A percentile compares a stretch with the other conserved stretches of the same genome.
These are phyloP conservation scores for Yponomeuta malinellus DNA, from an alignment of 2,888 invertebrate genomes.

Conservation along the genomic window DNA sequence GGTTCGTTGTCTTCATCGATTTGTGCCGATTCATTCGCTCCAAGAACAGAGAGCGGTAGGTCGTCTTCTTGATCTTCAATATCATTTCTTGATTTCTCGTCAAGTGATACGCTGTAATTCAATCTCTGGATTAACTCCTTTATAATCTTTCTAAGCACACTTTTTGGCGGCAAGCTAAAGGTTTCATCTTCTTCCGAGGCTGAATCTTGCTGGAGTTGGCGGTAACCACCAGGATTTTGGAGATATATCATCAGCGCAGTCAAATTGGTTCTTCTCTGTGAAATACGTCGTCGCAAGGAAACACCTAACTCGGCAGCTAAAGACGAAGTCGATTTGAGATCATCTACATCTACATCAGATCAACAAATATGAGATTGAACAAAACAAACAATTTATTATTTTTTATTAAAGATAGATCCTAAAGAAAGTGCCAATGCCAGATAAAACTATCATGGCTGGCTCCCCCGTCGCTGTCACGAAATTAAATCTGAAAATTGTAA, in stretches of 20 bases:
- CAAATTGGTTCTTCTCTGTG: conserved; percentile 7
- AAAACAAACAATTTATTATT: too few relatives aligned
- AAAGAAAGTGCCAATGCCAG: too few relatives aligned
- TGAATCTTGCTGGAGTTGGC: conserved; percentile 5
- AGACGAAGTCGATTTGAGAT: conserved; percentile 4
- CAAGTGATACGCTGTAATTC: conserved; percentile 5
- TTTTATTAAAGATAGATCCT: too few relatives aligned
- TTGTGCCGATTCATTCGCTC: conserved; percentile 7
- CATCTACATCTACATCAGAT: neutral
- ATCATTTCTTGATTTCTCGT: conserved; percentile 7
- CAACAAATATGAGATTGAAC: too few relatives aligned
- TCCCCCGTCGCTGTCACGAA: too few relatives aligned
- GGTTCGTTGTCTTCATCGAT: conserved; percentile 7
- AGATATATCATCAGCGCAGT: conserved; percentile 7
- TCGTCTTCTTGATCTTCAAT: conserved; percentile 7
- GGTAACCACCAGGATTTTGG: conserved; percentile 4
- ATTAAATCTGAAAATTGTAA: too few relatives aligned
- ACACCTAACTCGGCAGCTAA: conserved; percentile 7
- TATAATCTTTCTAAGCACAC: neutral
- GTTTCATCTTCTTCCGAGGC: conserved; percentile 7
- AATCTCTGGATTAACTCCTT: conserved; percentile 7
- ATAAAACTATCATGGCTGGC: too few relatives aligned
- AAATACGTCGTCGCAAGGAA: conserved; percentile 7
- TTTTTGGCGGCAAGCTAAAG: conserved; percentile 6
- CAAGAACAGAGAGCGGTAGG: conserved; percentile 7